A percentile compares a stretch with the other conserved stretches of the same genome.
Evolutionary conservation across 1,140 invertebrate species (phyloP).

Genomic region (Apis cerana): DNA sequence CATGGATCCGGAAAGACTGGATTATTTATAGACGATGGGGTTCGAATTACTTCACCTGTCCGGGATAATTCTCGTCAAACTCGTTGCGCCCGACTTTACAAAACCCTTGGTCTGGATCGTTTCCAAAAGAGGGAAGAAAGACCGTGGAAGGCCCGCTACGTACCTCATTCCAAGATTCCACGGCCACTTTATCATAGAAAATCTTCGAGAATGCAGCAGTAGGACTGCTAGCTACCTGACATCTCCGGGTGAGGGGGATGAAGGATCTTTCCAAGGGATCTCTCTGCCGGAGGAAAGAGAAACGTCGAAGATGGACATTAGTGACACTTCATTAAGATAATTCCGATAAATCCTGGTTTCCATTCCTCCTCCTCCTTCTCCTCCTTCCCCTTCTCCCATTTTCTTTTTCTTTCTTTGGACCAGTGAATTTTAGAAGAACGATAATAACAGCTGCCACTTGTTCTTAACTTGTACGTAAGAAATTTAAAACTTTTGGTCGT

Average conservation of each 20-base stretch:
- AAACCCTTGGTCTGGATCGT: background rate
- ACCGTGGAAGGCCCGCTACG: background rate
- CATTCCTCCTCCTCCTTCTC: background rate
- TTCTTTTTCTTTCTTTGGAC: too few species aligned
- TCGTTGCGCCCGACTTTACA: background rate
- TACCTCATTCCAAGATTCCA: constrained; percentile 33
- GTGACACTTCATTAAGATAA: constrained; percentile 71
- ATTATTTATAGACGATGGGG: constrained; percentile 26
- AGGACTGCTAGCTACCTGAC: constrained; percentile 22
- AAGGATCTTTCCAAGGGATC: constrained; percentile 39
- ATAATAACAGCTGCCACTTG: too few species aligned
- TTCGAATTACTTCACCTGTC: constrained; percentile 18
- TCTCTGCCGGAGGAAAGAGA: background rate
- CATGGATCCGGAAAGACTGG: constrained; percentile 23
- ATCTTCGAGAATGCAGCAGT: constrained; percentile 31
- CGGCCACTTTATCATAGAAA: constrained; percentile 42
- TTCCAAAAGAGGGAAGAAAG: background rate
- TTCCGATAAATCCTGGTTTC: constrained; percentile 38
- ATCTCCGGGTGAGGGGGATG: background rate
- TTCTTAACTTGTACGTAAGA: too few species aligned
- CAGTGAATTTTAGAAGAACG: background rate
- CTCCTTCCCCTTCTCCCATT: too few species aligned
- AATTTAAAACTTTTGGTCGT: too few species aligned
- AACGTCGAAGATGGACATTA: constrained; percentile 33
- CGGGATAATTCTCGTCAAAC: constrained; percentile 3